Conservation (phyloP, 2,797 vertebrate genomes). For the Melanotaenia boesemani region DNA sequence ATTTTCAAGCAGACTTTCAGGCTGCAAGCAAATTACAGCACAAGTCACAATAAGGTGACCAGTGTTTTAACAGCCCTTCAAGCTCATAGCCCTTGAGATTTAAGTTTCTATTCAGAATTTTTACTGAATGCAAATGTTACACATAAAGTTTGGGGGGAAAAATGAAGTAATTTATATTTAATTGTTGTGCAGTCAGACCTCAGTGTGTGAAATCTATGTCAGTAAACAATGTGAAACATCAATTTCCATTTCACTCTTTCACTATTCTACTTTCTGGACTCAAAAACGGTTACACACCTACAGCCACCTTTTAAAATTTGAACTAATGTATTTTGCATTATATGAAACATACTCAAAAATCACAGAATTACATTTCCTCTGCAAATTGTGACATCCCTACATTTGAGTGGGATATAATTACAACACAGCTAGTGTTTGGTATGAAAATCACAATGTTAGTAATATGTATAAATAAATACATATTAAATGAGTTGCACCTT, state of each 20-base stretch:
- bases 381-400: background rate
- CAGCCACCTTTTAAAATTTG: background rate
- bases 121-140: background rate
- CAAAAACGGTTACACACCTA: background rate
- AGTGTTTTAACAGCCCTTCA: background rate
- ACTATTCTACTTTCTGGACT: background rate
- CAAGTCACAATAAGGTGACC: background rate
- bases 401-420: background rate
- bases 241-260: background rate
- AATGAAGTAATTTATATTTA: background rate
- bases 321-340: background rate
- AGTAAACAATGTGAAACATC: background rate
- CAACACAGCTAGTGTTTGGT: background rate
- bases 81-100: background rate
- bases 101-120: background rate
- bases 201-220: background rate
- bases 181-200: background rate
- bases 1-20: constrained; percentile 15
- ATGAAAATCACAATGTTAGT: too few species aligned
- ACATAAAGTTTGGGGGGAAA: background rate
- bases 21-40: constrained; percentile 29
- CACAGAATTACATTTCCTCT: too few species aligned
- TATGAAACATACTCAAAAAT: background rate
- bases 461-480: too few species aligned
- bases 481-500: too few species aligned